phyloP scores from a whole-genome alignment of 2,113 vertebrate species.

The Odontophorus gujanensis region DNA sequence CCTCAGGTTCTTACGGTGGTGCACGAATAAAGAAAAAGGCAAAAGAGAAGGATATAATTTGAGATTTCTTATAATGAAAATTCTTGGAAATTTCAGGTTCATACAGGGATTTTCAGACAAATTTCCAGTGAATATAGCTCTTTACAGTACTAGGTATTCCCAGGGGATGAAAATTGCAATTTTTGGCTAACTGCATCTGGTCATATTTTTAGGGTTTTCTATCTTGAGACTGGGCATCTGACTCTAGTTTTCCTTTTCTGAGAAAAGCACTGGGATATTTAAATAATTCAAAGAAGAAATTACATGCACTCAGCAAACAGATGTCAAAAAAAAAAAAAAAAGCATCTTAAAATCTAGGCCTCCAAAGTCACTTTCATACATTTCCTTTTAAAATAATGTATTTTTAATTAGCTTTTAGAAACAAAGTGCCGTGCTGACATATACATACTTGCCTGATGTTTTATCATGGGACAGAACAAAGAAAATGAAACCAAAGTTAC shows the following conservation, averaged over 20 bases:
- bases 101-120: neutral
- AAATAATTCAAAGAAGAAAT: slow-evolving; percentile 65
- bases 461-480: slow-evolving; percentile 48
- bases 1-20: neutral
- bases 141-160: neutral
- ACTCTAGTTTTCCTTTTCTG: slow-evolving; percentile 35
- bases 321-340: slow-evolving; percentile 51
- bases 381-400: slow-evolving; percentile 52
- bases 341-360: slow-evolving; percentile 49
- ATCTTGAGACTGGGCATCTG: slow-evolving; percentile 7
- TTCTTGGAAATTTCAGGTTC: neutral
- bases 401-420: slow-evolving; percentile 68
- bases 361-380: slow-evolving; percentile 27
- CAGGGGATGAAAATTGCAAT: neutral
- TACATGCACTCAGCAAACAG: slow-evolving; percentile 21
- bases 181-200: neutral
- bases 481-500: slow-evolving; percentile 25
- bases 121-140: neutral
- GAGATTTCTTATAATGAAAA: neutral
- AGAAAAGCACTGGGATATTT: slow-evolving; percentile 32
- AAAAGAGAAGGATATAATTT: neutral
- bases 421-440: slow-evolving; percentile 19
- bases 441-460: neutral
- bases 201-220: slow-evolving; percentile 6
- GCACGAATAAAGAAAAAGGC: neutral